phyloP scores from a whole-genome alignment of 2,113 vertebrate species.

The Clarias batrachus region DNA sequence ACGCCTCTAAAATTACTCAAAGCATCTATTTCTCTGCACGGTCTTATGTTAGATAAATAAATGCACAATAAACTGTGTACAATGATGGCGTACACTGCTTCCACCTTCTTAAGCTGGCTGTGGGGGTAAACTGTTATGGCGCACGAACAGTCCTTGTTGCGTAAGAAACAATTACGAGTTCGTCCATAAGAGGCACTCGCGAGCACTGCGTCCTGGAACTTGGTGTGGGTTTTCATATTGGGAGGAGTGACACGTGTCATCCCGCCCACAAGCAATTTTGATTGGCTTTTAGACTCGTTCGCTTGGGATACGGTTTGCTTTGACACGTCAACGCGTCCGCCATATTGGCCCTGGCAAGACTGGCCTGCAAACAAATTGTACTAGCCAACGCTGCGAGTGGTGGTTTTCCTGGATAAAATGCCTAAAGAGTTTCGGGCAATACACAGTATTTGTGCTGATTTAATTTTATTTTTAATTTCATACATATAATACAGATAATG shows the following conservation, averaged over 20 bases:
- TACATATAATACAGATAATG: too few relatives aligned
- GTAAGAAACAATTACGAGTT: neutral
- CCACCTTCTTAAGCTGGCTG: neutral
- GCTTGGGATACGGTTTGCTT: too few relatives aligned
- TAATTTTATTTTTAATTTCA: too few relatives aligned
- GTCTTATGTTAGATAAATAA: neutral
- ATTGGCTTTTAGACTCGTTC: neutral
- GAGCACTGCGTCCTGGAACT: neutral
- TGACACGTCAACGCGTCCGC: too few relatives aligned
- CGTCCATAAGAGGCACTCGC: slow-evolving; percentile 26
- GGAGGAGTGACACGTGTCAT: neutral
- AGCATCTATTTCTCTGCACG: neutral
- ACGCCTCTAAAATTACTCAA: neutral
- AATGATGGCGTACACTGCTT: neutral
- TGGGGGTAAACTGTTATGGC: slow-evolving; percentile 42
- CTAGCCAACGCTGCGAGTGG: too few relatives aligned
- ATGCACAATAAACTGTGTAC: neutral
- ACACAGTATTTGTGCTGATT: too few relatives aligned
- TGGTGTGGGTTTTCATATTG: neutral
- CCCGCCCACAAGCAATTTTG: neutral
- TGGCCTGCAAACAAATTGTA: too few relatives aligned
- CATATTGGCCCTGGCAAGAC: too few relatives aligned
- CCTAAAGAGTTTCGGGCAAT: too few relatives aligned
- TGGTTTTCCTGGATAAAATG: too few relatives aligned
- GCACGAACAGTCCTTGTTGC: slow-evolving; percentile 35